Evolutionary conservation across 37 sponge, comb jelly and placozoan species (phyloP).

Genomic region (Agelas oroides): DNA sequence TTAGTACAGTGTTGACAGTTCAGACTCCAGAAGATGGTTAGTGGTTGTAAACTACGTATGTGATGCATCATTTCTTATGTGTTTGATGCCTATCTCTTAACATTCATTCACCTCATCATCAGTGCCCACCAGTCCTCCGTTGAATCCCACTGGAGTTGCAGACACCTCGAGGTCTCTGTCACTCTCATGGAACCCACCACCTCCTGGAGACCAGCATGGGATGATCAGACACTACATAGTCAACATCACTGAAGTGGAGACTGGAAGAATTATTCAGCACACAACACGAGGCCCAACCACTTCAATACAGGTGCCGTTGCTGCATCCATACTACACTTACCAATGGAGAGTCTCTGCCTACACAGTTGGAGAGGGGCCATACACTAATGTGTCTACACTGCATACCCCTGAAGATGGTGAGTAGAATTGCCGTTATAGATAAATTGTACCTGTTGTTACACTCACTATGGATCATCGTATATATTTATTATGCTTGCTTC

Average conservation of each 20-base stretch:
- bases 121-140: conserved; percentile 54
- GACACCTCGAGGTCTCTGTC: conserved; percentile 12
- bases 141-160: background rate
- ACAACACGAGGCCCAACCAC: background rate
- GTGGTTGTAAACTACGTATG: background rate
- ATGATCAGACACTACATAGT: conserved; percentile 1
- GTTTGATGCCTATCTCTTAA: too few species aligned
- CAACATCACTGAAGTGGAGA: background rate
- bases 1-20: background rate
- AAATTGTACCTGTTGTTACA: too few species aligned
- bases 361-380: conserved; percentile 33
- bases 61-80: too few species aligned
- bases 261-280: background rate
- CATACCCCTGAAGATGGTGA: background rate
- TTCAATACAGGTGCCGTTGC: background rate
- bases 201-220: conserved; percentile 33
- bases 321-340: conserved; percentile 19
- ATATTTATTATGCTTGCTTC: too few species aligned
- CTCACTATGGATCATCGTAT: too few species aligned
- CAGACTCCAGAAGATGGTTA: background rate
- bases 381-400: background rate
- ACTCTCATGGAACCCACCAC: conserved; percentile 29
- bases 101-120: background rate
- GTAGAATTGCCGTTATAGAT: background rate
- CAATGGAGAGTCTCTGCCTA: conserved; percentile 10